phyloP scores from a whole-genome alignment of 2,888 invertebrate genomes.

The Gerris lacustris region DNA sequence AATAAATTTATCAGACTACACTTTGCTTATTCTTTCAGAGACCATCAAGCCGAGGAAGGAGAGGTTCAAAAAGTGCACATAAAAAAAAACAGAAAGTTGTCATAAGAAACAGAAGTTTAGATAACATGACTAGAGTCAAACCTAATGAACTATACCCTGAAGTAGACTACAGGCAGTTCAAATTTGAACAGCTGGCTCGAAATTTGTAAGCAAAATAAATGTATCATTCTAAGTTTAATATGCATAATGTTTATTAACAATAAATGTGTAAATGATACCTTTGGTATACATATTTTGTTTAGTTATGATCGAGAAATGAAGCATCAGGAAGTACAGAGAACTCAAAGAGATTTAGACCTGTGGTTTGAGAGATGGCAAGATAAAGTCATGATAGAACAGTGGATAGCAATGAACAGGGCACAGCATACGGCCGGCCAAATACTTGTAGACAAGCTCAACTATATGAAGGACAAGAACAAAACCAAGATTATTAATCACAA shows the following conservation, averaged over 20 bases:
- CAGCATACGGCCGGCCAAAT: slow-evolving; percentile 34
- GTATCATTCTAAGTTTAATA: not conserved
- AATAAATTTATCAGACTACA: no score
- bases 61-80: slow-evolving; percentile 17
- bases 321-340: slow-evolving; percentile 33
- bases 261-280: no score
- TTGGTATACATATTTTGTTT: not conserved
- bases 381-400: slow-evolving; percentile 35
- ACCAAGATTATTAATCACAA: slow-evolving; percentile 31
- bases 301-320: slow-evolving; percentile 32
- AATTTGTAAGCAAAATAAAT: slow-evolving; percentile 5
- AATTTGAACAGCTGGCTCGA: slow-evolving; percentile 2
- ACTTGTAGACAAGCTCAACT: slow-evolving; percentile 32
- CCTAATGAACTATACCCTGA: not conserved
- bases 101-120: not conserved
- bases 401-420: slow-evolving; percentile 35
- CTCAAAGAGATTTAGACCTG: slow-evolving; percentile 35
- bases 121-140: not conserved
- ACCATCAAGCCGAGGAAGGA: slow-evolving; percentile 22
- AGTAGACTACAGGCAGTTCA: not conserved
- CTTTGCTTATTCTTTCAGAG: slow-evolving; percentile 9
- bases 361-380: slow-evolving; percentile 38
- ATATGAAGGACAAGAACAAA: slow-evolving; percentile 32
- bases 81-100: slow-evolving; percentile 15
- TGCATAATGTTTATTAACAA: not conserved